These are phyloP conservation scores for Phainopepla nitens DNA, from an alignment of 2,113 vertebrate species.

Conservation along the genomic window DNA sequence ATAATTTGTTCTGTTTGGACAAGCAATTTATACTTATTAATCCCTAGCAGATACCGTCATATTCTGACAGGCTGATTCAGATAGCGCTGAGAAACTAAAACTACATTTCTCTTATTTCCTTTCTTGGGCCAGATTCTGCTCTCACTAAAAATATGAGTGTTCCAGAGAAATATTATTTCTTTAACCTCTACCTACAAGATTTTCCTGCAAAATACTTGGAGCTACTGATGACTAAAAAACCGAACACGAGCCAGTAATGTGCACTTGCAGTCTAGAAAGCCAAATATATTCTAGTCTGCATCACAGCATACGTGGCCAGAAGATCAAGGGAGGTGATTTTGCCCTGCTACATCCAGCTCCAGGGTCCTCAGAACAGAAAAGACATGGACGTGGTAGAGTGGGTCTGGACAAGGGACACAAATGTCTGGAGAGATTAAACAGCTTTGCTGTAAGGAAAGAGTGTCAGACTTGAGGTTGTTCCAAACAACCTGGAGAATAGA, in stretches of 20 bases:
- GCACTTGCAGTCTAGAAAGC: accelerated
- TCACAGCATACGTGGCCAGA: accelerated
- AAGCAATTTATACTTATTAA: constrained; percentile 15
- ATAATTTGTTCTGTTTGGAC: neutral
- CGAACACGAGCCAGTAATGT: accelerated
- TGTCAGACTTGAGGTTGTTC: neutral
- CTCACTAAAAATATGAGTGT: neutral
- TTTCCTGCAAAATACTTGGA: neutral
- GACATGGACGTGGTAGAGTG: accelerated
- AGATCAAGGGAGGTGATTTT: neutral
- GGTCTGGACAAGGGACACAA: accelerated
- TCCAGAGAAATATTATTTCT: neutral
- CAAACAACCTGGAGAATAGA: neutral
- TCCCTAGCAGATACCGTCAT: neutral
- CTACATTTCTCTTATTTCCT: neutral
- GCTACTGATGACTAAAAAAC: neutral
- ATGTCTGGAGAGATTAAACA: neutral
- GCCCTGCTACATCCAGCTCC: accelerated
- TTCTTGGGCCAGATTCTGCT: neutral
- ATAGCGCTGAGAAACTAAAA: neutral
- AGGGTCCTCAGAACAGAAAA: neutral
- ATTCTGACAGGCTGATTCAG: neutral
- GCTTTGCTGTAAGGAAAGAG: neutral
- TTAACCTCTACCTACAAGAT: neutral
- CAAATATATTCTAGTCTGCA: accelerated